Conservation (phyloP, 2,797 vertebrate species). For the Sternarchorhynchus goeldii region DNA sequence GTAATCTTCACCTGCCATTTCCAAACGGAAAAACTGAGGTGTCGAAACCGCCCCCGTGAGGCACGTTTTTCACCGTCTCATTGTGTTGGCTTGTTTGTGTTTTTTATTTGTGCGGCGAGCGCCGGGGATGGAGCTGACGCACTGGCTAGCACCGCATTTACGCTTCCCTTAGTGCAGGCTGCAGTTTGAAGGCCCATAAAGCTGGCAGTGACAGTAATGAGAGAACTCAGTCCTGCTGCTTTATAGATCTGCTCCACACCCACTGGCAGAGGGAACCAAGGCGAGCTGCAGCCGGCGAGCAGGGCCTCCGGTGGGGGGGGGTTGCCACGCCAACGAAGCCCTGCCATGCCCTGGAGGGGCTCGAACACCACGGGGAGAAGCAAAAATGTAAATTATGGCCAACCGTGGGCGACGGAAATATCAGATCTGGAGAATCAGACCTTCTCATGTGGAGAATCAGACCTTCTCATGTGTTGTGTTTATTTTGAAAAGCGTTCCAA, state of each 20-base stretch:
- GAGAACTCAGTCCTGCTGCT: constrained; percentile 52
- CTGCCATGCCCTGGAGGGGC: constrained; percentile 19
- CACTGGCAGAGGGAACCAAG: constrained; percentile 36
- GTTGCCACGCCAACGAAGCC: constrained; percentile 8
- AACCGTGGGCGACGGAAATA: constrained; percentile 27
- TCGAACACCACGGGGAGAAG: constrained; percentile 10
- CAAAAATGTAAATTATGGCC: constrained; percentile 30
- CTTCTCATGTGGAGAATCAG: constrained; percentile 23
- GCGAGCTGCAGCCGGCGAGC: constrained; percentile 10
- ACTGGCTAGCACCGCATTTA: constrained; percentile 40
- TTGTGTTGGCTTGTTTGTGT: constrained; percentile 42
- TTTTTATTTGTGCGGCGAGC: constrained; percentile 38
- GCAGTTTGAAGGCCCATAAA: constrained; percentile 49
- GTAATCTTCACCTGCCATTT: constrained; percentile 12
- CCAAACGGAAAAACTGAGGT: constrained; percentile 36
- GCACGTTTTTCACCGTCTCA: no score
- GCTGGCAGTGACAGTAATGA: constrained; percentile 54
- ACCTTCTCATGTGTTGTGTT: constrained; percentile 32
- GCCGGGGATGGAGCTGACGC: constrained; percentile 24
- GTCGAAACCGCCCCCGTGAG: neutral
- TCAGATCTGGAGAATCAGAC: constrained; percentile 36
- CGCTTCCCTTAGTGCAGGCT: constrained; percentile 38
- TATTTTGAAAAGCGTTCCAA: constrained; percentile 39
- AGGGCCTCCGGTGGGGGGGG: neutral
- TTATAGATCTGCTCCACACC: constrained; percentile 54